phyloP scores from a whole-genome alignment of 2,888 invertebrate species.

The Diarsia dahlii region DNA sequence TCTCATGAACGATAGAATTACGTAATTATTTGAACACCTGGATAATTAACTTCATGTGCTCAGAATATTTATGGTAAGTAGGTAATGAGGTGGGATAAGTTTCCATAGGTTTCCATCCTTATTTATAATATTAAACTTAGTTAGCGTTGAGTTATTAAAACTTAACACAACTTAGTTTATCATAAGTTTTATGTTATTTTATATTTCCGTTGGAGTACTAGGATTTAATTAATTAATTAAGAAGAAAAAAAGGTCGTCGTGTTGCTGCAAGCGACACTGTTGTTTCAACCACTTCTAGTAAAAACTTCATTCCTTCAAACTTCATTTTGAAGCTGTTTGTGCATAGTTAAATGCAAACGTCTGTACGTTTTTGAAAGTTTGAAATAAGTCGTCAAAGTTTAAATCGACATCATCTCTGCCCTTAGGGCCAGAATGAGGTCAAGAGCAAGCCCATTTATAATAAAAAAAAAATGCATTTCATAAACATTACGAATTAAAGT shows the following conservation, averaged over 20 bases:
- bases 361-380: constrained; percentile 22
- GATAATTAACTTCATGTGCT: constrained; percentile 21
- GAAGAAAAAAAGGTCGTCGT: neutral
- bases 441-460: too few relatives aligned
- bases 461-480: constrained; percentile 30
- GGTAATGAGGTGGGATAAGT: neutral
- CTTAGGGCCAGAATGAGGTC: too few relatives aligned
- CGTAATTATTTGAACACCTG: constrained; percentile 47
- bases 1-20: constrained; percentile 10
- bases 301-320: constrained; percentile 4
- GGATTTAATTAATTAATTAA: constrained; percentile 1
- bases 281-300: constrained; percentile 24
- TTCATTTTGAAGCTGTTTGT: constrained; percentile 13
- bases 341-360: constrained; percentile 29
- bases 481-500: constrained; percentile 9
- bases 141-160: constrained; percentile 8
- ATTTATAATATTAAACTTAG: neutral
- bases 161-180: neutral
- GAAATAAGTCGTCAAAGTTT: constrained; percentile 20
- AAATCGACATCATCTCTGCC: too few relatives aligned
- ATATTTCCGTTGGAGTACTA: too few relatives aligned
- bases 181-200: neutral
- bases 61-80: constrained; percentile 9
- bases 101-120: neutral
- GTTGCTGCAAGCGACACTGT: neutral